Evolutionary conservation across 2,888 invertebrate genomes (phyloP), one percentile per base, ranked within the genome.

Genomic region (Seira ritae): DNA sequence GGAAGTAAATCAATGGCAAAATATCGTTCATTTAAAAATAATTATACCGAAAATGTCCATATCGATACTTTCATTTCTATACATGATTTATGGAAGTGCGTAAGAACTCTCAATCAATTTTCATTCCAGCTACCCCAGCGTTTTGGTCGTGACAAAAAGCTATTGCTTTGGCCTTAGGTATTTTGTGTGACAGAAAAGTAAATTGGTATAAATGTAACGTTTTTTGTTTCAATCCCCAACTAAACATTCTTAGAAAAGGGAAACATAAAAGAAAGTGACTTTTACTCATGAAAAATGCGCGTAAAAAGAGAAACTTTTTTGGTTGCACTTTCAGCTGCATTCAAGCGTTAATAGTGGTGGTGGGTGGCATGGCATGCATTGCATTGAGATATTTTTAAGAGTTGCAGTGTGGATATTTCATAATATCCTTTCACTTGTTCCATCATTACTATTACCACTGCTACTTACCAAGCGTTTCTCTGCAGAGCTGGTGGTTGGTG

Each of bases 381-480:
- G n/a, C n/a, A n/a, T n/a, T n/a, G n/a, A n/a, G 12, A 42, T 42
- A 42, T 42, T 42, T 42, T 42, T 42, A 8, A 42, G 42, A 66
- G n/a, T 22, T 22, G 66, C 66, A 66, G 12, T 66, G 12, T 10
- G 10, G 15, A 19, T 2, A 19, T 66, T 20, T 22, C 66, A 20
- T 8, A 66, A 66, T 4, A 60, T 20, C 20, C n/a, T 17, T 60
- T 12, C 60, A 12, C 60, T n/a, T n/a, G n/a, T n/a, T n/a, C n/a
- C n/a, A n/a, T n/a, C n/a, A n/a, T n/a, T n/a, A n/a, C n/a, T n/a
- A n/a, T n/a, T n/a, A n/a, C n/a, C n/a, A n/a, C n/a, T n/a, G n/a
- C 60, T 12, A 72, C 87, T 80, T 85, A 90, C 90, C 89, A 88
- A 88, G 73, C 89, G 87, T 84, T 89, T 89, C 80, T 89, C 90